Conservation (phyloP, 2,888 invertebrate genomes). For the Lottia gigantea region DNA sequence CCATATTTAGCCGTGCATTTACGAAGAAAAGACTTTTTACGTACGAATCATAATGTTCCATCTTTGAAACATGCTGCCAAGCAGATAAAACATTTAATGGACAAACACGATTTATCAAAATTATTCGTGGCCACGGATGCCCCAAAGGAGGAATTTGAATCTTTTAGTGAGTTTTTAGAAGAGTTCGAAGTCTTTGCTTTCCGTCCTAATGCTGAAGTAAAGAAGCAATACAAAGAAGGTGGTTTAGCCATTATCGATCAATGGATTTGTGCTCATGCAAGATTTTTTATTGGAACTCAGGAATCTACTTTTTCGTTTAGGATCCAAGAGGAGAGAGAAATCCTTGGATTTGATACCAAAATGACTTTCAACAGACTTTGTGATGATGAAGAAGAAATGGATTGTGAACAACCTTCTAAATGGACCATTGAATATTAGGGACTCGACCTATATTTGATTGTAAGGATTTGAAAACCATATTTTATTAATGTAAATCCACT, state of each 20-base stretch:
- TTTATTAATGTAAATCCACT: too few species aligned
- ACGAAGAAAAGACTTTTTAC: constrained; percentile 87
- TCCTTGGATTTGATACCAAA: constrained; percentile 83
- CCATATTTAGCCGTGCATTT: constrained; percentile 88
- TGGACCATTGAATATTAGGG: constrained; percentile 72
- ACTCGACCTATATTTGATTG: too few species aligned
- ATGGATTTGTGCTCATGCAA: constrained; percentile 90
- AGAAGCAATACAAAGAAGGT: constrained; percentile 77
- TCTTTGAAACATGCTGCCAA: constrained; percentile 80
- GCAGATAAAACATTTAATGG: constrained; percentile 78
- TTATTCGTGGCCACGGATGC: constrained; percentile 91
- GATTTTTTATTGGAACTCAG: constrained; percentile 88
- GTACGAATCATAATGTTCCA: constrained; percentile 80
- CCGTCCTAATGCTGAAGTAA: constrained; percentile 48
- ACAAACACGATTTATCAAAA: constrained; percentile 72
- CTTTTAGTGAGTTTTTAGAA: constrained; percentile 70
- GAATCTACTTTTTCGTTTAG: constrained; percentile 96
- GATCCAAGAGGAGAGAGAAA: constrained; percentile 97
- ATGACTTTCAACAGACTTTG: constrained; percentile 92
- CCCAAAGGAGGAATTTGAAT: constrained; percentile 69
- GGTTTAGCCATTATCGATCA: constrained; percentile 94
- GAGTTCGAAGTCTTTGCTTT: constrained; percentile 56
- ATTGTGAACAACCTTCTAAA: constrained; percentile 80
- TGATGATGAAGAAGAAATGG: constrained; percentile 72
- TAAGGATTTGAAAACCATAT: too few species aligned